These are phyloP conservation scores for Gasteruption jaculator DNA, from an alignment of 2,888 invertebrate species.

Conservation along the genomic window DNA sequence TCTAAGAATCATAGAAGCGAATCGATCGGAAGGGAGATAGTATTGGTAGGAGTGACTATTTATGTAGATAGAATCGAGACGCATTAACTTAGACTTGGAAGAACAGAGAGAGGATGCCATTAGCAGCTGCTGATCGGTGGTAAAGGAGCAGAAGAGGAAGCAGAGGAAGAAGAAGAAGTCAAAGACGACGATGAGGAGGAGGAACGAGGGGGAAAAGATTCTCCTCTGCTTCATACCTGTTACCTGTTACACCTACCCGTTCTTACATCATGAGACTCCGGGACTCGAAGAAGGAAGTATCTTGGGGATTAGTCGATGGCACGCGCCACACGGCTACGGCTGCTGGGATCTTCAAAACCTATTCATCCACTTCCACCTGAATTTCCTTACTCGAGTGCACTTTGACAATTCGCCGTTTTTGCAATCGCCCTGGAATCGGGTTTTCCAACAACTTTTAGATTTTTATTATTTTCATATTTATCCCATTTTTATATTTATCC, in stretches of 20 bases:
- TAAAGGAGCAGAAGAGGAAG: slow-evolving; percentile 11
- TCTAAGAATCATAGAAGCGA: too few relatives aligned
- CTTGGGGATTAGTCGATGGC: slow-evolving; percentile 41
- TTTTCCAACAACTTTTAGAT: too few relatives aligned
- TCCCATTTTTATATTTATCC: too few relatives aligned
- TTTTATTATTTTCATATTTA: too few relatives aligned
- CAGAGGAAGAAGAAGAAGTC: too few relatives aligned
- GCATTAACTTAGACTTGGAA: slow-evolving; percentile 21
- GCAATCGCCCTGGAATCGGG: slow-evolving; percentile 9
- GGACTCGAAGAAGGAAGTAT: slow-evolving; percentile 33
- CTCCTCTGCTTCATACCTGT: slow-evolving; percentile 32
- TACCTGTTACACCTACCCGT: slow-evolving; percentile 30
- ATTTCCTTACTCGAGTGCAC: slow-evolving; percentile 1
- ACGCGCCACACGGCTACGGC: slow-evolving; percentile 44
- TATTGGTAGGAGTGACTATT: too few relatives aligned
- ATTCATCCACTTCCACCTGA: slow-evolving; percentile 27
- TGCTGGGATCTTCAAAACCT: slow-evolving; percentile 42
- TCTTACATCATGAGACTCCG: slow-evolving; percentile 26
- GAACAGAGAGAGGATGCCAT: slow-evolving; percentile 18
- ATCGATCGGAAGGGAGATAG: too few relatives aligned
- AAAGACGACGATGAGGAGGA: too few relatives aligned
- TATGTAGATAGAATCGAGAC: too few relatives aligned
- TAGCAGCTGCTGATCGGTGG: slow-evolving; percentile 25
- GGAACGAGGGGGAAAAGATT: slow-evolving; percentile 25
- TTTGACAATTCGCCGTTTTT: slow-evolving; percentile 13